Base-by-base conservation (phyloP, 1,140 invertebrate species). In the Pinna nobilis region DNA sequence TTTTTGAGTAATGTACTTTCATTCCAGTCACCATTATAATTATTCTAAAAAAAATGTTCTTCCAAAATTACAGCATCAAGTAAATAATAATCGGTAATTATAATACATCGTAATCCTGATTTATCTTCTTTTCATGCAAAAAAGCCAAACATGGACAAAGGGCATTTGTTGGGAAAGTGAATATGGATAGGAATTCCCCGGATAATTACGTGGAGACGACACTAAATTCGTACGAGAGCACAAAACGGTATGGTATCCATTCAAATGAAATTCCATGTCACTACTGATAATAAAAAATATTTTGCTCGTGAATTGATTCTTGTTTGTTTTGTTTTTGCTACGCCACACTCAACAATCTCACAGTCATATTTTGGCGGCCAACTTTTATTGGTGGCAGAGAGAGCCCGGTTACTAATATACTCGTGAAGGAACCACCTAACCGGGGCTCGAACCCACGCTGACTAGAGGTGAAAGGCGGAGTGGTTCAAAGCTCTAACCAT, bases 131-230 rank as follows among this genome's bases (percentile, higher is more conserved):
- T 61, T 32, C 68, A 1, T 79, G 0, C 60, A n/a, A n/a, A n/a
- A n/a, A n/a, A 85, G 88, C 91, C 76, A 88, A 92, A 76, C 51
- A 67, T 39, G 93, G 94, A 2, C 96, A 97, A 88, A 91, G 96
- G 76, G 95, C 94, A 20, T 91, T 96, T n/a, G 90, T 97, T 51
- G 96, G 96, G 0, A 97, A 97, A 92, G 93, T 97, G 5, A 95
- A 94, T 86, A 96, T 96, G 93, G 95, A 95, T 82, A 83, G 85
- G 61, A 90, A 92, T 71, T 90, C 90, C 59, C 92, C 92, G 2
- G 87, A 90, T 15, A 91, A 90, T 81, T 94, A 93, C 83, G 84
- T 90, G 59, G 93, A 94, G 88, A 88, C 87, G 0, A 90, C 90
- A 5, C 83, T 79, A 74, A 84, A 91, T 59, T 92, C 92, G 1